Base-by-base conservation (phyloP, 1,140 invertebrate genomes). In the Psilanteris sp. region DNA sequence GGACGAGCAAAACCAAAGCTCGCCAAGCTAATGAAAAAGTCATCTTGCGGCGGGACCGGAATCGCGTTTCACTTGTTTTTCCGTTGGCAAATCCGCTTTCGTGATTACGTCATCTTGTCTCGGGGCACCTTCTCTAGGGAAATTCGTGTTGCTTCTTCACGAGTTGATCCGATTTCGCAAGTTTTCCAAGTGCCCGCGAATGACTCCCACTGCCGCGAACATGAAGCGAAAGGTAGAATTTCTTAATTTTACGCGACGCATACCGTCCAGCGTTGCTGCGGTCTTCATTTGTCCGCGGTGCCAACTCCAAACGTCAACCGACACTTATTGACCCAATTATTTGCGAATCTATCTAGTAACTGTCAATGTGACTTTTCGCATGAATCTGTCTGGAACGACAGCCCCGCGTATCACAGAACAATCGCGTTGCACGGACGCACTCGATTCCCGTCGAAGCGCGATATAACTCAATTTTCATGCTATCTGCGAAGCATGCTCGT, bases 381-480 rank as follows among this genome's bases (percentile, higher is more conserved):
- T 54, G 61, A 55, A 54, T 66, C 48, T 32, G 41, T 32, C 52
- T 16, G 7, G 14, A 36, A 18, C 29, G 48, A 54, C 39, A 44
- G 46, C 14, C 7, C 10, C 37, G 29, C 43, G 32, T 68, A 68
- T 68, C 64, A 48, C 64, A 41, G 20, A 57, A 68, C 52, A 68
- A 68, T 68, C 62, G 37, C 39, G 37, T 46, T 26, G 18, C 61
- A 54, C 39, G 46, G 15, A 31, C 48, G 36, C 46, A 52, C 48
- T 37, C 43, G 44, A 46, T 32, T 66, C 20, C n/a, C 24, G 34
- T 18, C 36, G 66, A 61, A 76, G 41, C 68, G 70, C 14, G 67
- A 66, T 43, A 77, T 73, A 54, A 77, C 29, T 67, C 37, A 57
- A 73, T 67, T 59, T 55, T 70, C 62, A 55, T 34, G 13, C 32